phyloP scores from a whole-genome alignment of 2,797 vertebrate genomes.

The Enteromius viviparus region DNA sequence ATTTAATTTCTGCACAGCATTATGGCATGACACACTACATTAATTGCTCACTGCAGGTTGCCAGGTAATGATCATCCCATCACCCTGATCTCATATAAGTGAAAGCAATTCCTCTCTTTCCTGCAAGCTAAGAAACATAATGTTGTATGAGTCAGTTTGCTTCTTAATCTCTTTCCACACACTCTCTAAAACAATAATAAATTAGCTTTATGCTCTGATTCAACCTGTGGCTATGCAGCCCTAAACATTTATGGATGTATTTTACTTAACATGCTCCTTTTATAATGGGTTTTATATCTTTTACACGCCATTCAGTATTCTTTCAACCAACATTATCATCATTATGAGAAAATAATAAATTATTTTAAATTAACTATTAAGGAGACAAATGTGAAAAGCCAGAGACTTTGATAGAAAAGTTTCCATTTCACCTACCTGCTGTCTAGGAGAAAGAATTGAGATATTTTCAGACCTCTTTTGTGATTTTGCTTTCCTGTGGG shows the following conservation, averaged over 20 bases:
- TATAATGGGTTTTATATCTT: background rate
- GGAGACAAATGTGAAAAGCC: background rate
- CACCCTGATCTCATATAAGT: slow-evolving; percentile 21
- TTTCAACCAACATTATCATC: background rate
- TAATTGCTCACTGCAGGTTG: slow-evolving; percentile 37
- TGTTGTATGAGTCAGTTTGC: slow-evolving; percentile 17
- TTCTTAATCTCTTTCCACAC: slow-evolving; percentile 19
- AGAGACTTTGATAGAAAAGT: background rate
- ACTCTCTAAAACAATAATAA: background rate
- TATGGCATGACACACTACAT: background rate
- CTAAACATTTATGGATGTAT: background rate
- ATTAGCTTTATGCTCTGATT: background rate
- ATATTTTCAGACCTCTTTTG: background rate
- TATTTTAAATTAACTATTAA: background rate
- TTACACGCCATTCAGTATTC: background rate
- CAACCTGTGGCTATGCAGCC: background rate
- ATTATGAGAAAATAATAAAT: background rate
- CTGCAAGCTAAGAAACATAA: slow-evolving; percentile 40
- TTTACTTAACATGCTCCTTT: background rate
- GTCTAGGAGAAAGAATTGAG: background rate
- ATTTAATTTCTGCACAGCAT: slow-evolving; percentile 22
- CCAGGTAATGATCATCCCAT: slow-evolving; percentile 19
- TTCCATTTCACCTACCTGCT: too few species aligned
- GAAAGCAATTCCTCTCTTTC: slow-evolving; percentile 43
- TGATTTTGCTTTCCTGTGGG: background rate